These are phyloP conservation scores for Tauraco erythrolophus DNA, from an alignment of 2,113 vertebrate genomes.

Conservation along the genomic window DNA sequence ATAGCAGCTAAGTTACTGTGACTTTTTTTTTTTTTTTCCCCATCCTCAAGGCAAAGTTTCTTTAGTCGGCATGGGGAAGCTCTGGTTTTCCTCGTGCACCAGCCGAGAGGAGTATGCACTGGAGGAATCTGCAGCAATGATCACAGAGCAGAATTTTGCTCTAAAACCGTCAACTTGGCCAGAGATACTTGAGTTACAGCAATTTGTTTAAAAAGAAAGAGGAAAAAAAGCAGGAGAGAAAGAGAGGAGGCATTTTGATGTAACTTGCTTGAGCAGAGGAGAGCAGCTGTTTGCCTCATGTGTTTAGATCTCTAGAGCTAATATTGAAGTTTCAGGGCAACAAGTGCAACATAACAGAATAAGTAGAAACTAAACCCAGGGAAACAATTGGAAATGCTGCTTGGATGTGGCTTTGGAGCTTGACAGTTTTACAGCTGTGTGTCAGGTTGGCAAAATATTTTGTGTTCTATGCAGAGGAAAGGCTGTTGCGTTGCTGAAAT, in stretches of 20 bases:
- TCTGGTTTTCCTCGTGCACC: not conserved
- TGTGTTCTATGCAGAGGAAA: not conserved
- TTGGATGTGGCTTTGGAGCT: not conserved
- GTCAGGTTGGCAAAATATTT: not conserved
- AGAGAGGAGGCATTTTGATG: constrained; percentile 32
- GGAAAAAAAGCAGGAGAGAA: not conserved
- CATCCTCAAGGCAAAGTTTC: constrained; percentile 1
- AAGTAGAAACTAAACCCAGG: constrained; percentile 30
- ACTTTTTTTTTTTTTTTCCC: not conserved
- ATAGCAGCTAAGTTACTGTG: not conserved
- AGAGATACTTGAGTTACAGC: not conserved
- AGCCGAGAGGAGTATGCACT: not conserved
- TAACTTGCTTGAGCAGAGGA: not conserved
- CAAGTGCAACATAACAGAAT: constrained; percentile 45
- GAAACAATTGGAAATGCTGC: constrained; percentile 5
- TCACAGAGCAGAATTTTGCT: constrained; percentile 17
- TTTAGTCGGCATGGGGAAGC: not conserved
- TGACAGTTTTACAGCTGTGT: constrained; percentile 22
- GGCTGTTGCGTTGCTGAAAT: not conserved
- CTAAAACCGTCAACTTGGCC: not conserved
- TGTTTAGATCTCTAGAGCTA: constrained; percentile 64
- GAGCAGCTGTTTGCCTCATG: constrained; percentile 69
- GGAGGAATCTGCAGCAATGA: not conserved
- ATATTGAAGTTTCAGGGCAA: constrained; percentile 61
- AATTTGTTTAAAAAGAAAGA: not conserved